phyloP scores from a whole-genome alignment of 1,140 invertebrate genomes.

The Achroia grisella region DNA sequence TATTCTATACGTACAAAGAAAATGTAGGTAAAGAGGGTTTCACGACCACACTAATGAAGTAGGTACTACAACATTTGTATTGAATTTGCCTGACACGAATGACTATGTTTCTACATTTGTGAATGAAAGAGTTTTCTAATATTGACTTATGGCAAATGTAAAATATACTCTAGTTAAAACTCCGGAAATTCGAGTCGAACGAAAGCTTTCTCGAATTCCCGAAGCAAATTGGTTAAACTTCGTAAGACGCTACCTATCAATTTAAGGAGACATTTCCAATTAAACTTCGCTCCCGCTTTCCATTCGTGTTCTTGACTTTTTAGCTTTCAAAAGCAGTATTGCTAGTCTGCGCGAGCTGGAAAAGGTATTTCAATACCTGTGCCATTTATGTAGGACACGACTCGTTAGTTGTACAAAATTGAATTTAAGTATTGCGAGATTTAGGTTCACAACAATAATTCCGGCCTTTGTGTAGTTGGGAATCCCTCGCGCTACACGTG shows the following conservation, averaged over 20 bases:
- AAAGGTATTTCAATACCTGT: no score
- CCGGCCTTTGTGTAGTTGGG: slow-evolving; percentile 12
- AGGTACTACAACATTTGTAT: no score
- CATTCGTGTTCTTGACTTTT: slow-evolving; percentile 6
- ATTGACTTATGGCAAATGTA: no score
- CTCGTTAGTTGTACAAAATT: slow-evolving; percentile 6
- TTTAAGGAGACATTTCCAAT: slow-evolving; percentile 62
- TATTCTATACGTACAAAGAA: no score
- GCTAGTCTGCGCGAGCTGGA: no score
- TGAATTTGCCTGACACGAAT: no score
- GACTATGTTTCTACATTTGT: no score
- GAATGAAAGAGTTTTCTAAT: no score
- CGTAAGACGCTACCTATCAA: slow-evolving; percentile 49
- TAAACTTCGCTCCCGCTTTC: slow-evolving; percentile 47
- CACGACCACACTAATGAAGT: no score
- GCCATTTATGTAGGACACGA: slow-evolving; percentile 13
- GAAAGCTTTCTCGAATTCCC: slow-evolving; percentile 18
- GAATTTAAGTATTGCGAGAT: slow-evolving; percentile 8
- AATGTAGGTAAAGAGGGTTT: no score
- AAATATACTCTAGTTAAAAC: not conserved
- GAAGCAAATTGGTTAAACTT: slow-evolving; percentile 44
- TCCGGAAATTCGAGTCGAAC: slow-evolving; percentile 15
- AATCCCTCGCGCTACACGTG: slow-evolving; percentile 8
- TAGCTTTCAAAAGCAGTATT: slow-evolving; percentile 3
- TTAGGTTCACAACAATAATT: slow-evolving; percentile 17